Base-by-base conservation (phyloP, 2,888 invertebrate genomes). In the Eristalis intricaria region DNA sequence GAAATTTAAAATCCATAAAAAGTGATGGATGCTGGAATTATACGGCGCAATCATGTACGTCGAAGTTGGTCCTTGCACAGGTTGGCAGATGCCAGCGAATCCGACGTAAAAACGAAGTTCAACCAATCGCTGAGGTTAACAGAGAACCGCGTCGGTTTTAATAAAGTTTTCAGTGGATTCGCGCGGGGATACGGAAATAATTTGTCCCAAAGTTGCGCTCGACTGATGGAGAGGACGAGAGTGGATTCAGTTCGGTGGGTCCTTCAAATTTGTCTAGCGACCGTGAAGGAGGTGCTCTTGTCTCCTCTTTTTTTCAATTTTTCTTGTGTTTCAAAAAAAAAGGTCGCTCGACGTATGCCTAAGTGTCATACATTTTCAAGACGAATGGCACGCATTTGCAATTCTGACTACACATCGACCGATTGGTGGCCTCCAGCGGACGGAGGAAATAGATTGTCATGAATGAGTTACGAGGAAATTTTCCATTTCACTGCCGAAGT, bases 1-100 rank as follows among this genome's bases (percentile, higher is more conserved):
- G 83, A 86, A 86, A 82, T 86, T 83, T 78, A 86, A 70, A 86
- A 86, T 83, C 86, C 86, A 86, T 86, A 86, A 86, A 86, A 75
- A 66, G 61, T 86, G 86, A 86, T 83, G 78, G 70, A 86, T 86
- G 86, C 75, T 60, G 63, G 74, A 78, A 71, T 83, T 86, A 86
- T 86, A 70, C 70, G 58, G 35, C 50, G 29, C 68, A 68, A 66
- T 68, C 80, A 68, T 74, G 69, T 32, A 58, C 74, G 60, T 11
- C 38, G 61, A 86, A 83, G 61, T 76, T 81, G 19, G 75, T 76
- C 63, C 71, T 66, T 3, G 70, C 71, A 50, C 50, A 50, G 50
- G n/a, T 61, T 77, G 43, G 7, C 19, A 32, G 23, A 63, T 38
- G n/a, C 15, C 40, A 29, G 23, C 22, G 22, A 50, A 63, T 32